A percentile compares a stretch with the other conserved stretches of the same genome.
Evolutionary conservation across 1,140 invertebrate genomes (phyloP).

Genomic region (Drosophila tani): DNA sequence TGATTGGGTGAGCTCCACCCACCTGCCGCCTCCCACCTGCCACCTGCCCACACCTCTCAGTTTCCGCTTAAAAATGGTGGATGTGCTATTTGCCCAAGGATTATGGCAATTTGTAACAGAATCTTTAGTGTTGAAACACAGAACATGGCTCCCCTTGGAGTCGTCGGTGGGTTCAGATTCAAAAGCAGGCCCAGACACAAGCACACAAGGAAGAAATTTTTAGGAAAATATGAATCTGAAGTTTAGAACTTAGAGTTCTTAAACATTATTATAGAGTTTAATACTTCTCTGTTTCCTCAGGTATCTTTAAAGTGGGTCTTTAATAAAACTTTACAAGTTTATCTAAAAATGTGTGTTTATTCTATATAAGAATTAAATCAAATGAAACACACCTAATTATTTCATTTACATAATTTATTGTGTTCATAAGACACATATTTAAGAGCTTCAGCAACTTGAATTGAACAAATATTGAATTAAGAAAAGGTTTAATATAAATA

Average conservation of each 20-base stretch:
- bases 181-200: slow-evolving; percentile 9
- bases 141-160: slow-evolving; percentile 54
- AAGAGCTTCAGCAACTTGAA: rapidly evolving
- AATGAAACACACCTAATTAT: no score
- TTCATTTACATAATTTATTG: no score
- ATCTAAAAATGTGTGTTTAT: no score
- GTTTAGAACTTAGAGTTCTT: background rate
- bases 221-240: background rate
- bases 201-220: background rate
- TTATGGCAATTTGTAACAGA: slow-evolving; percentile 71
- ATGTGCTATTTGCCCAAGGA: slow-evolving; percentile 42
- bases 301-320: background rate
- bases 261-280: background rate
- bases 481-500: background rate
- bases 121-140: slow-evolving; percentile 63
- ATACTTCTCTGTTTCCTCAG: background rate
- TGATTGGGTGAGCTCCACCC: slow-evolving; percentile 55
- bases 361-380: no score
- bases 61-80: slow-evolving; percentile 59
- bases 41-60: slow-evolving; percentile 38
- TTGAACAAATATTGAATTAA: background rate
- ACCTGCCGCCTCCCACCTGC: background rate
- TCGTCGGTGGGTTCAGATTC: slow-evolving; percentile 21
- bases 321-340: background rate
- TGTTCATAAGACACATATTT: background rate